phyloP scores from a whole-genome alignment of 2,888 invertebrate species.

The Linyphia triangularis region DNA sequence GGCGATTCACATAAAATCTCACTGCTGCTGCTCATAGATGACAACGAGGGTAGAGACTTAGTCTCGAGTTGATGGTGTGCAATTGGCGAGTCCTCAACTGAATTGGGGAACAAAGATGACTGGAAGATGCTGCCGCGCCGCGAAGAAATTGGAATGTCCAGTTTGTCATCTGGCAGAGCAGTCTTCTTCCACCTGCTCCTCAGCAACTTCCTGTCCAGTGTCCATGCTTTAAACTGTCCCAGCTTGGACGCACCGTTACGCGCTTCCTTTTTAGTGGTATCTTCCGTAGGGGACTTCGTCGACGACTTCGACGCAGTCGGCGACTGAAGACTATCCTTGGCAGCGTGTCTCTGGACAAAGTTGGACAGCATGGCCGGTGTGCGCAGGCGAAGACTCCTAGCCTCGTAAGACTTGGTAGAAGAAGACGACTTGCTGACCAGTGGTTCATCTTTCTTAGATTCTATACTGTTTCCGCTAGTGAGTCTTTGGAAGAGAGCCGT shows the following conservation, averaged over 20 bases:
- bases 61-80: constrained; percentile 61
- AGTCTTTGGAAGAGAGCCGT: constrained; percentile 71
- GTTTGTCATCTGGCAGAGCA: constrained; percentile 63
- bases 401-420: constrained; percentile 61
- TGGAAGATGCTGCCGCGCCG: constrained; percentile 73
- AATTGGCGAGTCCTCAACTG: constrained; percentile 59
- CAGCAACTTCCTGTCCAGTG: constrained; percentile 73
- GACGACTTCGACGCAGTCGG: constrained; percentile 25
- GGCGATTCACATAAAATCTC: constrained; percentile 48
- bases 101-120: constrained; percentile 66
- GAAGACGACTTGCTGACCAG: not conserved
- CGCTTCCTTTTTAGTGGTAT: constrained; percentile 50
- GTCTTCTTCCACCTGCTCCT: constrained; percentile 75
- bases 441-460: constrained; percentile 58
- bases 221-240: constrained; percentile 76
- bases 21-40: constrained; percentile 50
- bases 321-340: constrained; percentile 41
- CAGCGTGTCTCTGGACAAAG: constrained; percentile 60
- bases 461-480: constrained; percentile 36
- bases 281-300: constrained; percentile 43
- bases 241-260: constrained; percentile 58
- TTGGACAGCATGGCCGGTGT: constrained; percentile 63
- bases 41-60: constrained; percentile 62
- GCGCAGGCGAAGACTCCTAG: constrained; percentile 60
- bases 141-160: constrained; percentile 60